These are phyloP conservation scores for Embidobia sp. DNA, from an alignment of 2,888 invertebrate species.

Conservation along the genomic window DNA sequence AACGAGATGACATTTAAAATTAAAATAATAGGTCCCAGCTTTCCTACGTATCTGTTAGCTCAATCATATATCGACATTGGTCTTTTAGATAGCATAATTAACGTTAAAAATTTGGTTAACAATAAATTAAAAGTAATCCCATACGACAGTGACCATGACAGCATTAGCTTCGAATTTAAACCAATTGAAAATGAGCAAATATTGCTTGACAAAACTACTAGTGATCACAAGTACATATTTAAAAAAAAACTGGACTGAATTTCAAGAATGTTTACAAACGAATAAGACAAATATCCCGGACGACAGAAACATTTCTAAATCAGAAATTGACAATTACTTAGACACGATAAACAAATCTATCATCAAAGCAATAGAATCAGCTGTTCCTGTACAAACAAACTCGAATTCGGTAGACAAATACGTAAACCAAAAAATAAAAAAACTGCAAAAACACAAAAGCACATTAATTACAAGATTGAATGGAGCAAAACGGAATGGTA, in stretches of 20 bases:
- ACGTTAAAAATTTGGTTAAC: not conserved
- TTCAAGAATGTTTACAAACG: not conserved
- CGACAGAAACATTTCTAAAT: not conserved
- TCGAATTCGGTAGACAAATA: not conserved
- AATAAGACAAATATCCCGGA: not conserved
- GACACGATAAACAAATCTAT: not conserved
- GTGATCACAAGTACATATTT: not conserved
- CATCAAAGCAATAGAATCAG: not conserved
- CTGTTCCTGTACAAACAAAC: not conserved
- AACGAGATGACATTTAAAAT: not conserved
- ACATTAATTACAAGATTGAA: no score
- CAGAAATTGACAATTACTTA: not conserved
- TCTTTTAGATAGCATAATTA: not conserved
- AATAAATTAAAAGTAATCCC: not conserved
- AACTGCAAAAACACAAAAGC: not conserved
- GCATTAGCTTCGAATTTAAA: not conserved
- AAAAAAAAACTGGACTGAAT: not conserved
- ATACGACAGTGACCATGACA: constrained; percentile 12
- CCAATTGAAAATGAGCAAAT: no score
- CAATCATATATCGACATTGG: constrained; percentile 10
- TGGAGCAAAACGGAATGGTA: not conserved
- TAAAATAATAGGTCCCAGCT: not conserved
- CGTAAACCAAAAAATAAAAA: constrained; percentile 1
- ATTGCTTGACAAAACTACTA: not conserved
- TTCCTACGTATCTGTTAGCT: not conserved